Evolutionary conservation across 1,140 invertebrate genomes (phyloP).

Genomic region (Ganaspis sp.): DNA sequence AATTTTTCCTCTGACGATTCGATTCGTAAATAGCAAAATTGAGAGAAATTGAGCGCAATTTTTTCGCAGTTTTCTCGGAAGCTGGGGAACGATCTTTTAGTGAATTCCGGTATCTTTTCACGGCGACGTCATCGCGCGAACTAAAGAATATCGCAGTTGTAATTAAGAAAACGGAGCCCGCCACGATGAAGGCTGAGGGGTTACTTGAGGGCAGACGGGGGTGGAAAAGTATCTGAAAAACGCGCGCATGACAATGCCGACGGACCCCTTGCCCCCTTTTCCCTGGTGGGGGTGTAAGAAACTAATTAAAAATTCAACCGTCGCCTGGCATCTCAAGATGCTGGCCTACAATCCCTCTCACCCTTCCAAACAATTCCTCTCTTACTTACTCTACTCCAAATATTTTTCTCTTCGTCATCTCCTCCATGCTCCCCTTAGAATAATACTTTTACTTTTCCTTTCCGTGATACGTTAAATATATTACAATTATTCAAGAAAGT

Average conservation of each 20-base stretch:
- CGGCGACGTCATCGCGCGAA: slow-evolving; percentile 74
- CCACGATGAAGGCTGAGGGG: slow-evolving; percentile 47
- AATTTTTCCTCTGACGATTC: too few species aligned
- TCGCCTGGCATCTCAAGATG: slow-evolving; percentile 59
- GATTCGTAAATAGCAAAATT: background rate
- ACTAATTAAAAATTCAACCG: slow-evolving; percentile 75
- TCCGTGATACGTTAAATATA: background rate
- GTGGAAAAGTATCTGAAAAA: slow-evolving; percentile 75
- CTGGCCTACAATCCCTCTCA: slow-evolving; percentile 58
- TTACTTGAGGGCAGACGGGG: slow-evolving; percentile 58
- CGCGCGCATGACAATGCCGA: slow-evolving; percentile 76
- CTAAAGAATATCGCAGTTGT: slow-evolving; percentile 76
- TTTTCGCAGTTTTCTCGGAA: background rate
- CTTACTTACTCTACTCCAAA: slow-evolving; percentile 30
- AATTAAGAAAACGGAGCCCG: slow-evolving; percentile 75
- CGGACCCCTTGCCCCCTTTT: slow-evolving; percentile 55
- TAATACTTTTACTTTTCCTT: slow-evolving; percentile 14
- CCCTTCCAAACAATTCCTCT: slow-evolving; percentile 51
- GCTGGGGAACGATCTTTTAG: slow-evolving; percentile 37
- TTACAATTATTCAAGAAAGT: too few species aligned
- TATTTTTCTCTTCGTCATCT: slow-evolving; percentile 36
- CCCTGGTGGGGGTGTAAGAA: slow-evolving; percentile 56
- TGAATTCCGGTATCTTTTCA: slow-evolving; percentile 71
- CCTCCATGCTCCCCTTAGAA: slow-evolving; percentile 17
- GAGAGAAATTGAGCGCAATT: background rate